phyloP scores from a whole-genome alignment of 2,797 vertebrate genomes.

The Sebastes matsubarae region DNA sequence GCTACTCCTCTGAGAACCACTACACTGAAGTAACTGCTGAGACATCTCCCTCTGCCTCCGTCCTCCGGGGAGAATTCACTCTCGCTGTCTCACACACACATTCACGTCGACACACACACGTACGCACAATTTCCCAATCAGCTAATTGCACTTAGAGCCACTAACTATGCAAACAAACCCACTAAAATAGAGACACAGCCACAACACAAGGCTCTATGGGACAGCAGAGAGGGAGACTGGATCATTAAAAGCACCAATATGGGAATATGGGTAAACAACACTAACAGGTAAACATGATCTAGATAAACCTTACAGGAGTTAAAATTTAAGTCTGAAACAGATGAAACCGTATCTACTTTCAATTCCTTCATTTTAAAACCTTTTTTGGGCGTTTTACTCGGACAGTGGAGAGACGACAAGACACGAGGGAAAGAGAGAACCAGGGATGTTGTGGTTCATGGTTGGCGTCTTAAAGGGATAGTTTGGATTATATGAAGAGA shows the following conservation, averaged over 20 bases:
- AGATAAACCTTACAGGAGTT: slow-evolving; percentile 39
- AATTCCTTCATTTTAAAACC: neutral
- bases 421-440: neutral
- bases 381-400: neutral
- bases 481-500: no score
- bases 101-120: neutral
- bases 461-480: no score
- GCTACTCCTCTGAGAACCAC: slow-evolving; percentile 68
- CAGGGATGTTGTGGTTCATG: neutral
- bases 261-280: slow-evolving; percentile 70
- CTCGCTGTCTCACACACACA: slow-evolving; percentile 32
- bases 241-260: slow-evolving; percentile 72
- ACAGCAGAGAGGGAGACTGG: slow-evolving; percentile 64
- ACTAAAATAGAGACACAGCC: slow-evolving; percentile 77
- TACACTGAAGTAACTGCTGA: slow-evolving; percentile 76
- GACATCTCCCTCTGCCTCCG: slow-evolving; percentile 71
- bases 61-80: slow-evolving; percentile 57
- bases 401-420: neutral
- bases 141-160: slow-evolving; percentile 77
- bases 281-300: slow-evolving; percentile 70
- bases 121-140: slow-evolving; percentile 62
- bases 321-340: slow-evolving; percentile 4
- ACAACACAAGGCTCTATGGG: slow-evolving; percentile 65
- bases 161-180: slow-evolving; percentile 80
- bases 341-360: slow-evolving; percentile 1